Percentiles rank a stretch among this genome's conserved stretches.
phyloP scores from a whole-genome alignment of 2,113 vertebrate species.

The Geococcyx californianus region DNA sequence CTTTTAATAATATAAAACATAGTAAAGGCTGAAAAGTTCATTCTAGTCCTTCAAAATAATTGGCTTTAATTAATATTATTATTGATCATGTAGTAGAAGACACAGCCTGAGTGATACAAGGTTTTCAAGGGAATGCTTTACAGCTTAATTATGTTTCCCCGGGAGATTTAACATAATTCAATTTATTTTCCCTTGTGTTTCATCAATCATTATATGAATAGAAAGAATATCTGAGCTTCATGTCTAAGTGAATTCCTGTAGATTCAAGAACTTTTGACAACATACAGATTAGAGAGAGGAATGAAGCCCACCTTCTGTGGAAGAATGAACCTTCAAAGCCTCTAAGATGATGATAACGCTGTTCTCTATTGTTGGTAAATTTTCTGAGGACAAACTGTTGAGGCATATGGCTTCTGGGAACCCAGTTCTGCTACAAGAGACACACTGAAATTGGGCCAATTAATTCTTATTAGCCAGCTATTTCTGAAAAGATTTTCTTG shows the following conservation, averaged over 20 bases:
- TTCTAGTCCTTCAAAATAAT: constrained; percentile 72
- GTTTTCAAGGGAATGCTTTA: constrained; percentile 75
- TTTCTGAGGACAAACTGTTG: neutral
- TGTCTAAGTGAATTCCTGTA: constrained; percentile 62
- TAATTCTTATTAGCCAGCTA: neutral
- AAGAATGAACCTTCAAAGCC: neutral
- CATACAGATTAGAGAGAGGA: neutral
- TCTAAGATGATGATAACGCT: neutral
- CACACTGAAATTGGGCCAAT: neutral
- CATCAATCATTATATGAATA: constrained; percentile 72
- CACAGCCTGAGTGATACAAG: constrained; percentile 69
- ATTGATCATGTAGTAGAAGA: constrained; percentile 77
- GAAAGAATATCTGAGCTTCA: constrained; percentile 59
- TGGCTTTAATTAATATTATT: constrained; percentile 80
- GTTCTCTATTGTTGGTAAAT: neutral
- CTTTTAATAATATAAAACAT: constrained; percentile 51
- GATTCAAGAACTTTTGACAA: constrained; percentile 46
- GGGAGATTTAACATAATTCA: constrained; percentile 78
- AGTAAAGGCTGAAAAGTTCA: constrained; percentile 57
- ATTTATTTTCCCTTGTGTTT: constrained; percentile 78
- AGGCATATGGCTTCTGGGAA: neutral
- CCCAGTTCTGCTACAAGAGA: neutral
- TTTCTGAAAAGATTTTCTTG: neutral
- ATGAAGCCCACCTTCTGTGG: neutral
- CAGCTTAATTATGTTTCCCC: constrained; percentile 81